These are phyloP conservation scores for Epinotia bilunana DNA, from an alignment of 2,888 invertebrate genomes.

Conservation along the genomic window DNA sequence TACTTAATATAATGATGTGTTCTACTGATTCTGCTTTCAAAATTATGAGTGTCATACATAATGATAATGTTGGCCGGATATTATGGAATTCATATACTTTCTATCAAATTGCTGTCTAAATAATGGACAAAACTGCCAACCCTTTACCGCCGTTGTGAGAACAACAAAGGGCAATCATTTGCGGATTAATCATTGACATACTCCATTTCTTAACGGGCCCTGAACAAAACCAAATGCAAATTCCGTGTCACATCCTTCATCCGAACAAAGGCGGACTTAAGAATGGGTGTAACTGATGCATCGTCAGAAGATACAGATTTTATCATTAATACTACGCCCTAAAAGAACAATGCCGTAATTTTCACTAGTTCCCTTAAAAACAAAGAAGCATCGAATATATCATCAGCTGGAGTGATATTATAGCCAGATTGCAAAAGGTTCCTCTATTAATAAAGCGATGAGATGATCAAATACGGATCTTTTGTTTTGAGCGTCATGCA, in stretches of 20 bases:
- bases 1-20: not conserved
- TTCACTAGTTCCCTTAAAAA: constrained; percentile 35
- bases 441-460: constrained; percentile 24
- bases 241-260: constrained; percentile 39
- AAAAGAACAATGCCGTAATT: constrained; percentile 41
- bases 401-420: constrained; percentile 26
- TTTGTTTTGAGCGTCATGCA: constrained; percentile 34
- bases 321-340: constrained; percentile 38
- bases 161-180: constrained; percentile 41
- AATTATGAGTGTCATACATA: not conserved
- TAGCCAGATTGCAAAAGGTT: constrained; percentile 22
- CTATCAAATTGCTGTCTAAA: not conserved
- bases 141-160: constrained; percentile 9
- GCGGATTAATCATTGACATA: constrained; percentile 36
- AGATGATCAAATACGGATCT: constrained; percentile 27
- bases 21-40: not conserved
- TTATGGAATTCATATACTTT: not conserved
- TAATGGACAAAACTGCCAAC: constrained; percentile 12
- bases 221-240: constrained; percentile 42
- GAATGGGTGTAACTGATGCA: constrained; percentile 40
- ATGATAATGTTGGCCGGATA: not conserved
- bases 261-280: constrained; percentile 37
- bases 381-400: constrained; percentile 34
- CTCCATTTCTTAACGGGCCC: constrained; percentile 33
- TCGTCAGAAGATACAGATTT: constrained; percentile 38